A percentile compares a stretch with the other conserved stretches of the same genome.
Conservation (phyloP, 2,797 vertebrate species). For the Pogoniulus pusillus region DNA sequence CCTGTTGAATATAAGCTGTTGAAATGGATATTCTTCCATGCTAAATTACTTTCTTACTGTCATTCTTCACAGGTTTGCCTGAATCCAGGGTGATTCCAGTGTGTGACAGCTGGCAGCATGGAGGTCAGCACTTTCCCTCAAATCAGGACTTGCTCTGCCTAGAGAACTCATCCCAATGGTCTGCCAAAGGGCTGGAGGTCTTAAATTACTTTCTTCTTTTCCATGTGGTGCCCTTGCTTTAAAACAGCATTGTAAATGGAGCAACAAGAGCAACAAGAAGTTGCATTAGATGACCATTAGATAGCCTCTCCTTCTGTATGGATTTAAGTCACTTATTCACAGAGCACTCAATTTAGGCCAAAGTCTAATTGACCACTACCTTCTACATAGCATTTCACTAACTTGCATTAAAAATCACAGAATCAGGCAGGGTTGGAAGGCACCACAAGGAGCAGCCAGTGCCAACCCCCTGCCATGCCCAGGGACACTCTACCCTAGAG, state of each 20-base stretch:
- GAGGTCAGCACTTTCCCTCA: neutral
- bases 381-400: neutral
- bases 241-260: constrained; percentile 13
- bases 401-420: neutral
- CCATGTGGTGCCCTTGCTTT: neutral
- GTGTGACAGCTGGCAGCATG: neutral
- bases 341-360: neutral
- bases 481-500: too few species aligned
- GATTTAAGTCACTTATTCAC: constrained; percentile 21
- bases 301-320: neutral
- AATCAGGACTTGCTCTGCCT: neutral
- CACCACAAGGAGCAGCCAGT: too few species aligned
- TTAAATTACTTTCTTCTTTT: constrained; percentile 48
- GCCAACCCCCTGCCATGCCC: too few species aligned
- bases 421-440: too few species aligned
- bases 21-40: constrained; percentile 74
- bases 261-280: constrained; percentile 22
- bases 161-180: neutral
- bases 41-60: constrained; percentile 72
- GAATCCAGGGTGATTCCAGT: neutral
- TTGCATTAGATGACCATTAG: constrained; percentile 21
- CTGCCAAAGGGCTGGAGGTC: constrained; percentile 1
- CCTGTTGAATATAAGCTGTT: constrained; percentile 66
- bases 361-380: constrained; percentile 17
- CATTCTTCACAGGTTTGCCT: constrained; percentile 74